phyloP scores from a whole-genome alignment of 1,140 invertebrate genomes.

The Anagrus nilaparvatae region DNA sequence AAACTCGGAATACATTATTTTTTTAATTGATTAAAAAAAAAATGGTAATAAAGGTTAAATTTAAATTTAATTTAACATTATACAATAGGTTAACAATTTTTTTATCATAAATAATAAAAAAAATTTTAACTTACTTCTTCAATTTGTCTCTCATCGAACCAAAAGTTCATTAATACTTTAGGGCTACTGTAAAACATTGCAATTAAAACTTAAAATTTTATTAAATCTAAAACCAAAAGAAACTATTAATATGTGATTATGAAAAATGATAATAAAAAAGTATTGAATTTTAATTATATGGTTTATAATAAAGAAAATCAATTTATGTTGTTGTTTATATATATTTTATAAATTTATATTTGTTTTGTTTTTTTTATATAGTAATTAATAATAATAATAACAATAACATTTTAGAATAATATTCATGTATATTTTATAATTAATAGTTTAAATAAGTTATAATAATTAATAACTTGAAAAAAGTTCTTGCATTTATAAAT shows the following conservation, averaged over 20 bases:
- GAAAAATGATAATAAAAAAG: background rate
- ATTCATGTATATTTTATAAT: no score
- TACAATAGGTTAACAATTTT: no score
- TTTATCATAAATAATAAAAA: no score
- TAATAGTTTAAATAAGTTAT: no score
- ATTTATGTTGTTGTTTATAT: background rate
- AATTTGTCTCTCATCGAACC: slow-evolving; percentile 10
- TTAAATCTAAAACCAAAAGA: background rate
- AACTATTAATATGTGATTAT: background rate
- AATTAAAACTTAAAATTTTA: background rate
- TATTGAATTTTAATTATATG: background rate
- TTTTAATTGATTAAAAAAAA: background rate
- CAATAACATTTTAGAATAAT: no score
- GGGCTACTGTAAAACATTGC: slow-evolving; percentile 8
- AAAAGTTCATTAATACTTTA: slow-evolving; percentile 8
- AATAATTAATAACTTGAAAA: no score
- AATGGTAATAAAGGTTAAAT: background rate
- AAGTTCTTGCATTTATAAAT: no score
- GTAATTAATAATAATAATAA: no score
- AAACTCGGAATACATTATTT: background rate
- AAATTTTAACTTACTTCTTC: slow-evolving; percentile 4
- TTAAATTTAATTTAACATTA: background rate
- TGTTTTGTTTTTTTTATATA: no score
- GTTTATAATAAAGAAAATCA: no score
- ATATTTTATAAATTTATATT: background rate